Base-by-base conservation (phyloP, 2,113 vertebrate genomes). In the Phoxinus phoxinus region DNA sequence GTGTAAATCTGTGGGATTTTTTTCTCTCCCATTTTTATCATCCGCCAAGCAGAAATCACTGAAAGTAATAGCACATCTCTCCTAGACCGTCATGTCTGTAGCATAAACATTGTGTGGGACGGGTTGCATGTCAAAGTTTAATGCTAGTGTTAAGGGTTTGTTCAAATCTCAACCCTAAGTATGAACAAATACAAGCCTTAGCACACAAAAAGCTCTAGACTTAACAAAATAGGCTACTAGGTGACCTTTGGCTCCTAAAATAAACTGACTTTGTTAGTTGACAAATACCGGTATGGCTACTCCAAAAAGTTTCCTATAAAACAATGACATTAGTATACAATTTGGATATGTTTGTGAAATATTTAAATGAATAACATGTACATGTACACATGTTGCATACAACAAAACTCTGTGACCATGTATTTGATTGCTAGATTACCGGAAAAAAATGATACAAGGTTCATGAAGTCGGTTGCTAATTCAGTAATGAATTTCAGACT, bases 1-100 rank as follows among this genome's bases (percentile, higher is more conserved):
- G 19, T 71, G 67, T 41, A 2, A 71, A 21, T 23, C 76, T 61
- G 21, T 37, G 11, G 13, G 21, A 41, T 37, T 53, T 56, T 1
- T 78, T 78, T 7, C 8, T n/a, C 27, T 59, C 23, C 19, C 35
- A n/a, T 37, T 58, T 58, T 79, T 41, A 79, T 79, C 76, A 56
- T 15, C 53, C 11, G 8, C 46, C 25, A 76, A 17, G 46, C 73
- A 76, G 15, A 76, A 53, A 73, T 25, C 0, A 1, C 25, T 48
- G 27, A 44, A 44, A 75, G 46, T 76, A 48, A 76, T 10, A 17
- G 27, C 73, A 76, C n/a, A 30, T 44, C 21, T 59, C 5, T 46
- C 32, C 3, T 75, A 8, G 2, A 17, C 25, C 25, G 21, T 10
- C 25, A 19, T 27, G 73, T 27, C 15, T 76, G 46, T 27, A 19